Base-by-base conservation (phyloP, 2,888 invertebrate genomes). In the Chrysina gloriosa region DNA sequence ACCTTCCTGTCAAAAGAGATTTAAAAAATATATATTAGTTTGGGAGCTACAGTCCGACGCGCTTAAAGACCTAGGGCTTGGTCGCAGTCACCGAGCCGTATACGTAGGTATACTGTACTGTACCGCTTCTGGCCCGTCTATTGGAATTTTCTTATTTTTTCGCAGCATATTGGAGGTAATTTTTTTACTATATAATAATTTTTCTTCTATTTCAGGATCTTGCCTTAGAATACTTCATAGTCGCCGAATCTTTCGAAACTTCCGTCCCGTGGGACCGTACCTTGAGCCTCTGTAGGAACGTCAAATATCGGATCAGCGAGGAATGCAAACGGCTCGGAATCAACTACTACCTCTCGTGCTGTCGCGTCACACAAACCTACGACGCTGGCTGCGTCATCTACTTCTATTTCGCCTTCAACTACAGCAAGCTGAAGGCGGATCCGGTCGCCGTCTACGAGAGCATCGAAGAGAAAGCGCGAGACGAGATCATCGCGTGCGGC, bases 241-340 rank as follows among this genome's bases (percentile, higher is more conserved):
- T 98, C 1, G 93, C 97, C 0, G 98, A 99, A 83, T 98, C 98
- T 0, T 99, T 99, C 85, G 98, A 99, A 85, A 99, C 99, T 0
- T 98, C 98, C 0, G 97, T 97, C 1, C 94, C 98, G 1, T 99
- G 98, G 98, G 95, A 96, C 84, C 89, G 94, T 63, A 90, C 95
- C 7, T 83, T 91, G 25, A 84, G 89, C 11, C 85, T 99, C 34
- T 97, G 97, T 80, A 86, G 89, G 63, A 96, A 96, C 85, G 97
- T 98, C 3, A 98, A 98, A 82, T 88, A 89, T 65, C 86, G 94
- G 54, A 86, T 98, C 2, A 82, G 86, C 0, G 72, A 84, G 71
- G 91, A 92, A 80, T 92, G 92, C 78, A 79, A 79, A 66, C 83
- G 82, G 11, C 82, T 86, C 0, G 86, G 86, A 25, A 89, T 95